Base-by-base conservation (phyloP, 1,140 invertebrate genomes). In the Fopius arisanus region DNA sequence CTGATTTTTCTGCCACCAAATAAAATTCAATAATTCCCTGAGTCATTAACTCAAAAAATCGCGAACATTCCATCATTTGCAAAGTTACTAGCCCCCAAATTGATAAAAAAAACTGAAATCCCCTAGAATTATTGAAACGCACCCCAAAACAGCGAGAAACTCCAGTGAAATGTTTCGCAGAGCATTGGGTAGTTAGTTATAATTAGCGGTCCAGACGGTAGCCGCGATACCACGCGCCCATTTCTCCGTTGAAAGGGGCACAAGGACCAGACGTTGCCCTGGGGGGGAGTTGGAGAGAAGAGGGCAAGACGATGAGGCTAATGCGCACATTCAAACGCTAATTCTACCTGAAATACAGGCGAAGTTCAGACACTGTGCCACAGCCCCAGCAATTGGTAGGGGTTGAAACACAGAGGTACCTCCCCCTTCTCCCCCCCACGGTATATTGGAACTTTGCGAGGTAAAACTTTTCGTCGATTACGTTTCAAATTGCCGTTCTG, bases 171-270 rank as follows among this genome's bases (percentile, higher is more conserved):
- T 72, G 33, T 48, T 48, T 72, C 59, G 67, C 70, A 65, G 41
- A 74, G 37, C 68, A 54, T 14, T 41, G 0, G 68, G 54, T 70
- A 74, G 78, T 79, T 80, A 65, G 77, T 80, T 81, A 76, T 80
- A 80, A 81, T 81, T 81, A 81, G 77, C 70, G 72, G 69, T 41
- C 67, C 67, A 70, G 75, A 72, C 74, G 72, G 75, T 76, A 72
- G 72, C 75, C 74, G 33, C 68, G 69, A 67, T 73, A 73, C 70
- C 73, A 73, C 63, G 62, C 62, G 69, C 26, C 31, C 70, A 65
- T 71, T 62, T 62, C 72, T 63, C 62, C 48, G 51, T 41, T 74
- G 16, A 48, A 48, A 48, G 43, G 43, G 43, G 43, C 16, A 48
- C 43, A 48, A 16, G 43, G 14, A 48, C 43, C 43, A 48, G 43